Evolutionary conservation across 1,140 invertebrate species (phyloP).

Genomic region (Thereuonema tuberculata): DNA sequence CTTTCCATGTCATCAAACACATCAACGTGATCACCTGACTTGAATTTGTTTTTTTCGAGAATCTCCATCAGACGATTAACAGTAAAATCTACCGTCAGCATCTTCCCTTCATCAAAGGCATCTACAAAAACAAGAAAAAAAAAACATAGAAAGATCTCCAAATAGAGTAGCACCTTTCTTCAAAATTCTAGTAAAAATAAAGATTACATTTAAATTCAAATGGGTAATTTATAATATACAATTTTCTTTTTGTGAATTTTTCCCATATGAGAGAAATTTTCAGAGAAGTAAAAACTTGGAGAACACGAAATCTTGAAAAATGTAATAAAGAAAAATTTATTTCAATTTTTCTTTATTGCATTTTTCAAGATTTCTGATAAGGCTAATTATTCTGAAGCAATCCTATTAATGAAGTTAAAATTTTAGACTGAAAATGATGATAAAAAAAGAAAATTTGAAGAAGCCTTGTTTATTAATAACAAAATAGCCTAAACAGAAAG

Average conservation of each 20-base stretch:
- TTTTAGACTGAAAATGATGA: too few species aligned
- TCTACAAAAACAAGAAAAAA: conserved; percentile 20
- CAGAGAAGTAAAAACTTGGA: neutral
- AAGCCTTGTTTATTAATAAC: too few species aligned
- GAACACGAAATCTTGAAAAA: neutral
- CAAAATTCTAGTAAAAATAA: neutral
- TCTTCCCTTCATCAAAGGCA: conserved; percentile 34
- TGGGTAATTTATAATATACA: neutral
- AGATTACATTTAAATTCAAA: neutral
- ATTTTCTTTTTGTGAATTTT: neutral
- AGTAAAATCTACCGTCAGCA: conserved; percentile 61
- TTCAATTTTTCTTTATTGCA: too few species aligned
- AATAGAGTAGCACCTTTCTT: neutral
- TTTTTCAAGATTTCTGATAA: too few species aligned
- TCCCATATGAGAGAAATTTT: neutral
- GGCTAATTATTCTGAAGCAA: too few species aligned
- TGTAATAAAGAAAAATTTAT: too few species aligned
- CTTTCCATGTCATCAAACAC: conserved; percentile 49
- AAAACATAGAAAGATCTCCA: neutral
- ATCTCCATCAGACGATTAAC: conserved; percentile 54
- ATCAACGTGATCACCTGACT: conserved; percentile 71
- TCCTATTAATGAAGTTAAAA: too few species aligned
- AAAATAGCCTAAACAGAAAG: too few species aligned
- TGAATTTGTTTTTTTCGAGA: conserved; percentile 53
- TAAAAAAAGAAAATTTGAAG: too few species aligned